These are phyloP conservation scores for Chamaedrilus cognettii DNA, from an alignment of 2,888 invertebrate species.

Conservation along the genomic window DNA sequence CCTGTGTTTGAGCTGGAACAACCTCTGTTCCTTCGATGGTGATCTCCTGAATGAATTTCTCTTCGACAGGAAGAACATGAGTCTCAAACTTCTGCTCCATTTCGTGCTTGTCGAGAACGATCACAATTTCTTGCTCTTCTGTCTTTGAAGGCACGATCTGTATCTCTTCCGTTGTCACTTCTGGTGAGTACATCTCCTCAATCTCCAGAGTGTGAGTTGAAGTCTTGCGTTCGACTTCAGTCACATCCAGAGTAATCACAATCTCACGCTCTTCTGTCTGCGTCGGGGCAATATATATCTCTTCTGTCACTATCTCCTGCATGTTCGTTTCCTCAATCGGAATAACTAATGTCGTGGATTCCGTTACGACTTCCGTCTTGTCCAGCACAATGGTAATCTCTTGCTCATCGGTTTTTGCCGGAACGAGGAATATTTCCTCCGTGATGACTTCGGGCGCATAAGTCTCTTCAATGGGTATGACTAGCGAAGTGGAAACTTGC, in stretches of 20 bases:
- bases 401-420: neutral
- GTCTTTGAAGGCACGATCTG: neutral
- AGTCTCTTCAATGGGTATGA: neutral
- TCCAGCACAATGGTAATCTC: neutral
- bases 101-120: neutral
- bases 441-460: neutral
- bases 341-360: neutral
- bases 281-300: neutral
- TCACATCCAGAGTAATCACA: neutral
- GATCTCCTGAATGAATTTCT: neutral
- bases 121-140: neutral
- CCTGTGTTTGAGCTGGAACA: neutral
- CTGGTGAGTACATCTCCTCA: neutral
- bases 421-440: neutral
- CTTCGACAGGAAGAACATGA: conserved; percentile 1
- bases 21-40: neutral
- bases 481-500: too few relatives aligned
- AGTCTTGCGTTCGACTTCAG: neutral
- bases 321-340: neutral
- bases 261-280: neutral
- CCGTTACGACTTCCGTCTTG: neutral
- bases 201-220: neutral
- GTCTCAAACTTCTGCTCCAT: neutral
- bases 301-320: neutral
- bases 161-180: neutral